Conservation (phyloP, 2,797 vertebrate genomes). For the Typhlichthys subterraneus region DNA sequence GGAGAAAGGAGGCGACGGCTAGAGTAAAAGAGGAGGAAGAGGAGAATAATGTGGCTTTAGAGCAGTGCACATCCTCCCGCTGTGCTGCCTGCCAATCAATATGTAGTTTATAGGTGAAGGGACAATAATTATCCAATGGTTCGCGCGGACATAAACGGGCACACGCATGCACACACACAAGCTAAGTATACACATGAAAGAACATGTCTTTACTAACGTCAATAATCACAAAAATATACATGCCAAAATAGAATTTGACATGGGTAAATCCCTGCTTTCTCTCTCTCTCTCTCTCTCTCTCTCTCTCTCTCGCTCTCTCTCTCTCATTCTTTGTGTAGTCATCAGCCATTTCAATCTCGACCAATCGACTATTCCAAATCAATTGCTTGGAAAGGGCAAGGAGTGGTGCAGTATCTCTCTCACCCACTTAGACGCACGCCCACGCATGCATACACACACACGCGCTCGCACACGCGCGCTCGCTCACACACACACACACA, state of each 20-base stretch:
- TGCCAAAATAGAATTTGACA: neutral
- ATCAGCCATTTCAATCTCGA: constrained; percentile 32
- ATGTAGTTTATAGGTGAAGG: neutral
- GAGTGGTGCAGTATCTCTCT: constrained; percentile 14
- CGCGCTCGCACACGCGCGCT: neutral
- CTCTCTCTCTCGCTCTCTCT: neutral
- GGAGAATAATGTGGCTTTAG: neutral
- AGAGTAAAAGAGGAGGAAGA: neutral
- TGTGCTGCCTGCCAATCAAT: constrained; percentile 1
- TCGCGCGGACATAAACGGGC: constrained; percentile 9
- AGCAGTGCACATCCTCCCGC: neutral
- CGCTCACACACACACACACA: constrained; percentile 13
- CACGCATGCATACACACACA: constrained; percentile 17
- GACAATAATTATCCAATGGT: neutral
- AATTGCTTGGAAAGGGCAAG: constrained; percentile 39
- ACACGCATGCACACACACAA: neutral
- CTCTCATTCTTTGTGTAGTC: constrained; percentile 18
- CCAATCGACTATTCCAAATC: constrained; percentile 36
- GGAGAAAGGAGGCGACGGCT: neutral
- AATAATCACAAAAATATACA: neutral
- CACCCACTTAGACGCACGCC: neutral
- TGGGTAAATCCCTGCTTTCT: neutral
- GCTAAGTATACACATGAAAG: neutral
- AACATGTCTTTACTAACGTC: neutral
- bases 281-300: neutral